A percentile compares a stretch with the other conserved stretches of the same genome.
Evolutionary conservation across 2,113 vertebrate genomes (phyloP).

Genomic region (Seriola rivoliana): DNA sequence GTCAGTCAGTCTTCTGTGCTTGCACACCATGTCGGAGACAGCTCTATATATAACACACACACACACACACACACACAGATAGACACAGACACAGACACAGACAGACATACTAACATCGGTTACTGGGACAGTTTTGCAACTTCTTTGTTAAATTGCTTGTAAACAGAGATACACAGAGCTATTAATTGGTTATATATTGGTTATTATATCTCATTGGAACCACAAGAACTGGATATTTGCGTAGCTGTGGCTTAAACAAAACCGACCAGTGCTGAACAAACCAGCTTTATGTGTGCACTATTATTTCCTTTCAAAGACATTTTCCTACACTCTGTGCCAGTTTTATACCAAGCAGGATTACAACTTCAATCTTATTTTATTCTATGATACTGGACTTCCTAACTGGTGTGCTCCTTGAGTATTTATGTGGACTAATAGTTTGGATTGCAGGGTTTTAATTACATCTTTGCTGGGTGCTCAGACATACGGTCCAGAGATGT

Average conservation of each 20-base stretch:
- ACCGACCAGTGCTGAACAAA: neutral
- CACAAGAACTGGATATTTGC: neutral
- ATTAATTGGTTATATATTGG: neutral
- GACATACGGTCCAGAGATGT: neutral
- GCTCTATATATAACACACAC: neutral
- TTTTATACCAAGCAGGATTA: neutral
- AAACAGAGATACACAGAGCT: neutral
- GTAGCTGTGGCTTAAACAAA: slow-evolving; percentile 3
- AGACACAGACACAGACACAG: neutral
- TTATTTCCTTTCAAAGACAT: neutral
- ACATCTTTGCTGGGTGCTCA: neutral
- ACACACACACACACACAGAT: too few relatives aligned
- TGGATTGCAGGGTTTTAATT: neutral
- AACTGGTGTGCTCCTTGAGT: neutral
- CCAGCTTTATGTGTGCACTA: neutral
- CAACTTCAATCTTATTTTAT: neutral
- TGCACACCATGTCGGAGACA: neutral
- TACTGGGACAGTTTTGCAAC: neutral
- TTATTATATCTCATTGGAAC: neutral
- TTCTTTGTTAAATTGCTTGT: neutral
- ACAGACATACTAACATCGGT: neutral
- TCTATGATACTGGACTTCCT: neutral
- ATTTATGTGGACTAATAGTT: neutral
- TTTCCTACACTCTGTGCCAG: neutral
- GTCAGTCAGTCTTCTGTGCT: too few relatives aligned